These are phyloP conservation scores for rabbit (Oryctolagus cuniculus) DNA, from an alignment of 2,113 vertebrate genomes.

Conservation along the genomic window mOryCun1.1 NC_091438.1:125049001-125049500, in stretches of 20 bases:
- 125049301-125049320: not conserved
- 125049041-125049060: not conserved
- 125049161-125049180: not conserved
- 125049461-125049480: not conserved
- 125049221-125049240: slow-evolving; percentile 30
- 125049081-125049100: not conserved
- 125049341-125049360: not conserved
- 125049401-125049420: slow-evolving; percentile 16
- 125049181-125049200: not conserved
- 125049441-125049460: not conserved
- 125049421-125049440: not conserved
- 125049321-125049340: not conserved
- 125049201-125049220: slow-evolving; percentile 36
- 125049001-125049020: not conserved
- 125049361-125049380: not conserved
- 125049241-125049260: slow-evolving; percentile 62
- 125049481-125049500: not conserved
- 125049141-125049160: not conserved
- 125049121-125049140: not conserved
- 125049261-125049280: slow-evolving; percentile 32
- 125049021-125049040: not conserved
- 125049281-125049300: too few relatives aligned
- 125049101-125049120: not conserved
- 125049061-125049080: not conserved
- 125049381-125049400: not conserved